A percentile compares a stretch with the other conserved stretches of the same genome.
Conservation (phyloP, 2,797 vertebrate genomes). For the Adrianichthys oophorus region DNA sequence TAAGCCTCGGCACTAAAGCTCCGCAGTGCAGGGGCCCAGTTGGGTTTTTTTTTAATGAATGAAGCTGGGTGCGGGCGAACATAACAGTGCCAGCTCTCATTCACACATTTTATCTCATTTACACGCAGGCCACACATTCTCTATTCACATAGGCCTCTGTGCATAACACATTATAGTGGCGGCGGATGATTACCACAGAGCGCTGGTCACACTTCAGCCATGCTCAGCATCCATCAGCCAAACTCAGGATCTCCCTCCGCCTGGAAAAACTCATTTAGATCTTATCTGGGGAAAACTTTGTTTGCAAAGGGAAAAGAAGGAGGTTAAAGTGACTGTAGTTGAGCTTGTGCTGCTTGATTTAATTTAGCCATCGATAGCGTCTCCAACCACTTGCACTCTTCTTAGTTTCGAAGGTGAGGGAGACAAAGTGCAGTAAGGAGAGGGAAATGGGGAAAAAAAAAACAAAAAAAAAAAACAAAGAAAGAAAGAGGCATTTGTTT, state of each 20-base stretch:
- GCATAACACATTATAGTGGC: constrained; percentile 45
- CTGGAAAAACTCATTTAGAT: constrained; percentile 85
- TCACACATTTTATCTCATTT: constrained; percentile 70
- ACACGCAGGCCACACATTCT: constrained; percentile 59
- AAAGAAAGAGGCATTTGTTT: constrained; percentile 53
- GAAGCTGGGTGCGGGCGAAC: constrained; percentile 43
- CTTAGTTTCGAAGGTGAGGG: constrained; percentile 65
- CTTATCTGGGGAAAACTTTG: constrained; percentile 80
- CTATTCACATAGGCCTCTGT: constrained; percentile 35
- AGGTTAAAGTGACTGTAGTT: constrained; percentile 63
- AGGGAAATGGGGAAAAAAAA: constrained; percentile 28
- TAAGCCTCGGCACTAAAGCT: constrained; percentile 64
- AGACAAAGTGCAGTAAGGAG: constrained; percentile 36
- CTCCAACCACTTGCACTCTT: constrained; percentile 70
- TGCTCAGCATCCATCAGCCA: constrained; percentile 72
- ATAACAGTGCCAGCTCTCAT: constrained; percentile 58
- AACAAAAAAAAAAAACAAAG: constrained; percentile 9
- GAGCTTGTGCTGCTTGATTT: constrained; percentile 71
- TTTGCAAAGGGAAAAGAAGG: constrained; percentile 60
- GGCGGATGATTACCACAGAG: constrained; percentile 68
- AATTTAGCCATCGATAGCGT: constrained; percentile 78
- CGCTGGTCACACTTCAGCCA: constrained; percentile 54
- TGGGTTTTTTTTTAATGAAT: constrained; percentile 67
- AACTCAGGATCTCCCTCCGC: constrained; percentile 66
- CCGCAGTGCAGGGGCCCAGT: constrained; percentile 53